Evolutionary conservation across 2,888 invertebrate genomes (phyloP).

Genomic region (Drosophila demipolita): DNA sequence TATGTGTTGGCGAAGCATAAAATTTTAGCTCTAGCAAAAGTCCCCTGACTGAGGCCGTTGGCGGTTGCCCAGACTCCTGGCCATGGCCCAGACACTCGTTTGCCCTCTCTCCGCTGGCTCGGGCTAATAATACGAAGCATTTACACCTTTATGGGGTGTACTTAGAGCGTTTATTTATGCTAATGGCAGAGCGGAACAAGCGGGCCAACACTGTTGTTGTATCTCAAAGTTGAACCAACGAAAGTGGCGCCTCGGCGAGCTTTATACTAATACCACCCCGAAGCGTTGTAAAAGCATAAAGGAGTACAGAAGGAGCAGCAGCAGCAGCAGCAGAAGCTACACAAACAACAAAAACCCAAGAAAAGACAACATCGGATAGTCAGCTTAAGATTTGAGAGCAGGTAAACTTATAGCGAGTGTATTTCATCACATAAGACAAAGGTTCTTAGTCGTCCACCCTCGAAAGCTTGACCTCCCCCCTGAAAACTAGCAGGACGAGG

Average conservation of each 20-base stretch:
- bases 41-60: constrained; percentile 47
- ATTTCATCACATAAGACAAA: constrained; percentile 71
- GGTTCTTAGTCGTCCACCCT: constrained; percentile 58
- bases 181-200: constrained; percentile 65
- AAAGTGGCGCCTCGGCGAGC: constrained; percentile 59
- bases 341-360: neutral
- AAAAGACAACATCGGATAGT: constrained; percentile 38
- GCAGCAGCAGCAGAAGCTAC: constrained; percentile 30
- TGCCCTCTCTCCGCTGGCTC: constrained; percentile 29
- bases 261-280: constrained; percentile 81
- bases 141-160: constrained; percentile 82
- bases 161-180: constrained; percentile 82
- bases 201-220: constrained; percentile 30
- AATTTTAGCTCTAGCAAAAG: constrained; percentile 80
- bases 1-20: constrained; percentile 73
- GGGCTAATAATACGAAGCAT: constrained; percentile 79
- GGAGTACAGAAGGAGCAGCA: constrained; percentile 42
- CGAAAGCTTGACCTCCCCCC: constrained; percentile 58
- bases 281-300: constrained; percentile 79
- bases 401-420: constrained; percentile 61
- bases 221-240: constrained; percentile 51
- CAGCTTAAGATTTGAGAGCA: constrained; percentile 62
- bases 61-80: constrained; percentile 53
- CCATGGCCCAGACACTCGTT: constrained; percentile 3
- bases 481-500: neutral